Conservation (phyloP, 64 coral and sea anemone genomes). For the Stichodactyla mertensii region DNA sequence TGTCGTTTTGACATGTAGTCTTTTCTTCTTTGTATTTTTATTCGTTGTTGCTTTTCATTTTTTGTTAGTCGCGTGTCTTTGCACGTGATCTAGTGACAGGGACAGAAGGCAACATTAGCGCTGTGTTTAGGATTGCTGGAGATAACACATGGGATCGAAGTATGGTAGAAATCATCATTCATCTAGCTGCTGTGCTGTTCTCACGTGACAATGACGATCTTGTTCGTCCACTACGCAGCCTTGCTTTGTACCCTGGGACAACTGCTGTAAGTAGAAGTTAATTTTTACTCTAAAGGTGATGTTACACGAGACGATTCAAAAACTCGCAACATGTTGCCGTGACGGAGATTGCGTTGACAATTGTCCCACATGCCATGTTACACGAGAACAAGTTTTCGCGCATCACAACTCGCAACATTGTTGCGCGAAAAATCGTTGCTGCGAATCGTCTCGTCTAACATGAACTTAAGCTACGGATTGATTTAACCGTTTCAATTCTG, state of each 20-base stretch:
- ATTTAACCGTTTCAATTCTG: no score
- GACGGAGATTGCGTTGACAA: no score
- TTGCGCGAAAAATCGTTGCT: no score
- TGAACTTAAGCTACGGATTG: no score
- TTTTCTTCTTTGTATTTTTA: neutral
- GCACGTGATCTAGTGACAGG: neutral
- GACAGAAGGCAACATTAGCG: neutral
- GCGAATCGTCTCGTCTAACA: no score
- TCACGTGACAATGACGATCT: neutral
- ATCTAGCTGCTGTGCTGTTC: constrained; percentile 10
- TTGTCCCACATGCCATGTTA: no score
- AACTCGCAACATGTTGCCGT: no score
- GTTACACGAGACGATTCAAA: no score
- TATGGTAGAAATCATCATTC: constrained; percentile 19
- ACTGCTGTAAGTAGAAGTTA: neutral
- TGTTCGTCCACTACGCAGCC: constrained; percentile 5
- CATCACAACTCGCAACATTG: no score
- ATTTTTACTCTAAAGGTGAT: no score
- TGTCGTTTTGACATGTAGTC: no score
- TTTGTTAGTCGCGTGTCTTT: neutral
- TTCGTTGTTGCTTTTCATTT: neutral
- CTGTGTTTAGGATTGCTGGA: neutral
- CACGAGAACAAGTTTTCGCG: no score
- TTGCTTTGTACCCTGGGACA: neutral
- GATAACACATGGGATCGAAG: neutral